Percentiles rank a stretch among this genome's conserved stretches.
phyloP scores from a whole-genome alignment of 2,888 invertebrate species.

The Sinopyrophorus schimmeli region DNA sequence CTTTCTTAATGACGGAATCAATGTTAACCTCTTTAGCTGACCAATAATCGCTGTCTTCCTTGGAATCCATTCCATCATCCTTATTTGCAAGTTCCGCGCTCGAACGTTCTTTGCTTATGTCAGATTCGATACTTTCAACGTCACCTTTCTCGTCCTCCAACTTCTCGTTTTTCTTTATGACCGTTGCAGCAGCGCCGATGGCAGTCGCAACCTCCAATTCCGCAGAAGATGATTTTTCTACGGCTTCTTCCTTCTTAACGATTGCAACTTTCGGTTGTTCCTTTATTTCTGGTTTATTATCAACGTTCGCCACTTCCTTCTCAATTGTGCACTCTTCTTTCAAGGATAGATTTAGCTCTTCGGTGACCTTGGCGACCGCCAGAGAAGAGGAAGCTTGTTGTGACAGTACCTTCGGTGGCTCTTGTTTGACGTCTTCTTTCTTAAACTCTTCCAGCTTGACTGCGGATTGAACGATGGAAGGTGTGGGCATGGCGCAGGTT shows the following conservation, averaged over 20 bases:
- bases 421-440: constrained; percentile 8
- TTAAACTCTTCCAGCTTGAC: too few relatives aligned
- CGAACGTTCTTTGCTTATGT: constrained; percentile 49
- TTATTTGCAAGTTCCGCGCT: constrained; percentile 51
- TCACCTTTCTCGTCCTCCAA: constrained; percentile 51
- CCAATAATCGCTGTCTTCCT: constrained; percentile 76
- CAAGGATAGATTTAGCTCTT: constrained; percentile 48
- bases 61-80: constrained; percentile 58
- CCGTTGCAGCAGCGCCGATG: too few relatives aligned
- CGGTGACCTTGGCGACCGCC: constrained; percentile 48
- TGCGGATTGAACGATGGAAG: constrained; percentile 16
- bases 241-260: constrained; percentile 33
- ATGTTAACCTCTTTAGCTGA: constrained; percentile 78
- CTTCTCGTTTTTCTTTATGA: constrained; percentile 50
- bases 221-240: too few relatives aligned
- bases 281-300: too few relatives aligned
- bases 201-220: too few relatives aligned
- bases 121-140: constrained; percentile 48
- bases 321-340: too few relatives aligned
- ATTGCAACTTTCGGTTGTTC: constrained; percentile 36
- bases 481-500: constrained; percentile 26
- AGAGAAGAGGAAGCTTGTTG: too few relatives aligned
- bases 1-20: constrained; percentile 80
- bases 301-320: too few relatives aligned
- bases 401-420: constrained; percentile 10